Percentiles rank a stretch among this genome's conserved stretches.
Evolutionary conservation across 2,113 vertebrate genomes (phyloP).

Genomic region (Emydocephalus ijimae): DNA sequence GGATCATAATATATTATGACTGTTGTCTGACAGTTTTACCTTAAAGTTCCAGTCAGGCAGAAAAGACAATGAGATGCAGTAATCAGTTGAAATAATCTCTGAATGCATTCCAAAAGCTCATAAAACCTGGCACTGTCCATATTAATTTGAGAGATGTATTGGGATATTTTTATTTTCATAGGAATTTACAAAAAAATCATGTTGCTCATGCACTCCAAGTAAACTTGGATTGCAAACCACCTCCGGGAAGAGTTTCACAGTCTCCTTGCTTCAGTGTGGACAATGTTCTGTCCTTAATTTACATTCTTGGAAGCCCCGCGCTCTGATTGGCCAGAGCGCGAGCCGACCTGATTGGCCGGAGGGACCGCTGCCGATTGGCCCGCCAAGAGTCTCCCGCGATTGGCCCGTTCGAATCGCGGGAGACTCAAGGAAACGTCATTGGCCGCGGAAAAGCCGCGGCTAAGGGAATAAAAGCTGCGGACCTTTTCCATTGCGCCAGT

Average conservation of each 20-base stretch:
- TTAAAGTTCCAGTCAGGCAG: background rate
- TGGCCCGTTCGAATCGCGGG: too few species aligned
- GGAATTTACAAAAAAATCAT: background rate
- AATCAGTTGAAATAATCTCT: background rate
- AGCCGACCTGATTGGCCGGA: too few species aligned
- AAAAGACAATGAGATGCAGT: background rate
- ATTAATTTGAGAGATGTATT: background rate
- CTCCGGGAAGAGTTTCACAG: background rate
- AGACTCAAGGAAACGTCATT: too few species aligned
- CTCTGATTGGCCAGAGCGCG: too few species aligned
- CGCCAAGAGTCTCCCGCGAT: too few species aligned
- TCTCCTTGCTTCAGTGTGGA: background rate
- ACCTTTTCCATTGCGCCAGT: too few species aligned
- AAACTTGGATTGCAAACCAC: background rate
- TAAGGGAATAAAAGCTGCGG: too few species aligned
- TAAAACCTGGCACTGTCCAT: background rate
- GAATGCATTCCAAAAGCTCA: background rate
- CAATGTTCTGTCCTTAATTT: too few species aligned
- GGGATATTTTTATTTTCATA: background rate
- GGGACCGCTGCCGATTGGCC: too few species aligned
- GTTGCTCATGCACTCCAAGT: background rate
- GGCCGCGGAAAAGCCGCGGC: too few species aligned
- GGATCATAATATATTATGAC: background rate
- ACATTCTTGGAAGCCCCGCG: too few species aligned
- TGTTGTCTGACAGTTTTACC: background rate